Conservation (phyloP, 2,797 vertebrate species). For the Pseudochromis fuscus region DNA sequence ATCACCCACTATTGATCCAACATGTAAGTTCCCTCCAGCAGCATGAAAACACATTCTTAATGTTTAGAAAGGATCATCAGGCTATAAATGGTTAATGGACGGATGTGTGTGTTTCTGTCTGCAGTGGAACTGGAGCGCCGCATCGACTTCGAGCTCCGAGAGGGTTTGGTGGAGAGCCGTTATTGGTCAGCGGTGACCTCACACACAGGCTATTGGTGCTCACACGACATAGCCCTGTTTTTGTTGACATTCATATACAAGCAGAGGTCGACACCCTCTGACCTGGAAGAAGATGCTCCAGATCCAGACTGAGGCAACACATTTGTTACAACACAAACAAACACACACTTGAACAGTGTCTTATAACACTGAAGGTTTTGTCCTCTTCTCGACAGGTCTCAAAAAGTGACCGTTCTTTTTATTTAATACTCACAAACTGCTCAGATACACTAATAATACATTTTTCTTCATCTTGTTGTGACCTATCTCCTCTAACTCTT, state of each 20-base stretch:
- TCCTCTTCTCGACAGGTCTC: constrained; percentile 23
- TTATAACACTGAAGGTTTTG: constrained; percentile 3
- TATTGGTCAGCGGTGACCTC: constrained; percentile 99
- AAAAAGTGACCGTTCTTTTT: constrained; percentile 31
- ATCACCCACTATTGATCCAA: constrained; percentile 88
- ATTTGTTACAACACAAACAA: constrained; percentile 20
- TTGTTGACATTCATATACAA: constrained; percentile 96
- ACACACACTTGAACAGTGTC: constrained; percentile 31
- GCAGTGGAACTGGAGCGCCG: constrained; percentile 96
- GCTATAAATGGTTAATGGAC: not conserved
- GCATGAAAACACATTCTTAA: not conserved
- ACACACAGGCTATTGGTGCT: constrained; percentile 98
- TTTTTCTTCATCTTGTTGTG: constrained; percentile 36
- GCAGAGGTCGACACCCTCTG: constrained; percentile 77
- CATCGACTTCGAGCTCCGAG: constrained; percentile 96
- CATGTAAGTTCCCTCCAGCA: constrained; percentile 83
- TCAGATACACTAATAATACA: constrained; percentile 28
- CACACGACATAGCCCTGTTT: constrained; percentile 96
- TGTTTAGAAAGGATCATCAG: not conserved
- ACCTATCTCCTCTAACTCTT: constrained; percentile 50
- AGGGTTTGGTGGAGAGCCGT: constrained; percentile 97
- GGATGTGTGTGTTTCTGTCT: constrained; percentile 37
- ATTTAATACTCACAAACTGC: constrained; percentile 41
- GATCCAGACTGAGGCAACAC: constrained; percentile 78
- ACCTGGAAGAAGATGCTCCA: constrained; percentile 63